Conservation (phyloP, 2,797 vertebrate genomes). For the Trachurus trachurus region DNA sequence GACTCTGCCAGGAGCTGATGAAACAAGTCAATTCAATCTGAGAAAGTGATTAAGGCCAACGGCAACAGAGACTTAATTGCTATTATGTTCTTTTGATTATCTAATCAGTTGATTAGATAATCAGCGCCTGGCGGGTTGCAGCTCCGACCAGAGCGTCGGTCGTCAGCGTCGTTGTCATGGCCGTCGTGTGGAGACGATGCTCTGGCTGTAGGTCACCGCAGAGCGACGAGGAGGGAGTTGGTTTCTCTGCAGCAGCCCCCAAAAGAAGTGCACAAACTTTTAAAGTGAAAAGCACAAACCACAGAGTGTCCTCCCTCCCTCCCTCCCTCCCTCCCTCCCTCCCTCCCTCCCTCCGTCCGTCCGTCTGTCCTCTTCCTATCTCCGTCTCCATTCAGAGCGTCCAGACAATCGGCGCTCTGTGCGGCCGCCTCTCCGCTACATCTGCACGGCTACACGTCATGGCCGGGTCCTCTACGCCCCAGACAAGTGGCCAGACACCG, state of each 20-base stretch:
- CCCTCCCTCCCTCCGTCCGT: not conserved
- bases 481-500: constrained; percentile 76
- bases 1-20: constrained; percentile 61
- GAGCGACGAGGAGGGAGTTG: constrained; percentile 28
- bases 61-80: constrained; percentile 58
- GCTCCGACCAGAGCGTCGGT: constrained; percentile 24
- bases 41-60: constrained; percentile 59
- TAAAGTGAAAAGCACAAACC: constrained; percentile 52
- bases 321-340: not conserved
- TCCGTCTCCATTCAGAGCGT: constrained; percentile 48
- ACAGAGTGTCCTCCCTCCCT: constrained; percentile 34
- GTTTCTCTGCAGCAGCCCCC: constrained; percentile 18
- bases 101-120: constrained; percentile 75
- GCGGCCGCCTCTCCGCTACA: constrained; percentile 41
- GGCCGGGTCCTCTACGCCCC: constrained; percentile 45
- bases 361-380: constrained; percentile 60
- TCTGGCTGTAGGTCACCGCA: constrained; percentile 28
- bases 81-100: constrained; percentile 60
- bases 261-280: constrained; percentile 19
- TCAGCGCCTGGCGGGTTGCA: constrained; percentile 51
- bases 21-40: constrained; percentile 63
- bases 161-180: too few relatives aligned
- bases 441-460: constrained; percentile 65
- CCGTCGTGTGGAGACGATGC: constrained; percentile 16
- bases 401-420: constrained; percentile 64